Percentiles rank a stretch among this genome's conserved stretches.
Evolutionary conservation across 2,888 invertebrate genomes (phyloP).

Genomic region (Schizotus pectinicornis): DNA sequence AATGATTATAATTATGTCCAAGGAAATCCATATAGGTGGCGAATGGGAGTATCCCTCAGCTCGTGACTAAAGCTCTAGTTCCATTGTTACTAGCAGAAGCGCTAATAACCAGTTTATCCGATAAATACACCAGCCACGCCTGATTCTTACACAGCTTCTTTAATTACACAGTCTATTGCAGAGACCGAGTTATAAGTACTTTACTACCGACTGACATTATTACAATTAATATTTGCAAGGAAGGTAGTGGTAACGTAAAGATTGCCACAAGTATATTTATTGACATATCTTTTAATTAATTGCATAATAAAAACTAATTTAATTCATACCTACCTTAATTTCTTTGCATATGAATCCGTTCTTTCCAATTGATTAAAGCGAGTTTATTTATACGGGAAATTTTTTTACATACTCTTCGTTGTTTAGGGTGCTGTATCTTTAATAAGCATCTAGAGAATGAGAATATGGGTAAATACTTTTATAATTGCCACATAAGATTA

Average conservation of each 20-base stretch:
- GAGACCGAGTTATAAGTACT: conserved; percentile 1
- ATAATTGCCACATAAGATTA: neutral
- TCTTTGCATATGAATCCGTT: conserved; percentile 3
- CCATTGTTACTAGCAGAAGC: conserved; percentile 16
- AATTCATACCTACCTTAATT: no score
- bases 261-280: no score
- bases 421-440: conserved; percentile 11
- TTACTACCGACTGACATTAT: neutral
- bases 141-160: conserved; percentile 8
- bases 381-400: conserved; percentile 5
- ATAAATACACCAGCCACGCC: conserved; percentile 15
- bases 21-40: no score
- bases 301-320: no score
- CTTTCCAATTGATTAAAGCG: conserved; percentile 2
- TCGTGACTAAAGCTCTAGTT: conserved; percentile 16
- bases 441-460: conserved; percentile 9
- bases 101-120: conserved; percentile 11
- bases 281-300: no score
- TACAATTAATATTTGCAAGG: no score
- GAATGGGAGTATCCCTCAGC: neutral
- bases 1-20: no score
- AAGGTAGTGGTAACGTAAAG: no score
- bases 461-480: conserved; percentile 1
- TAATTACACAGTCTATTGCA: conserved; percentile 18
- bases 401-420: conserved; percentile 3